phyloP scores from a whole-genome alignment of 2,888 invertebrate species.

The Hydrotaea cyrtoneurina region DNA sequence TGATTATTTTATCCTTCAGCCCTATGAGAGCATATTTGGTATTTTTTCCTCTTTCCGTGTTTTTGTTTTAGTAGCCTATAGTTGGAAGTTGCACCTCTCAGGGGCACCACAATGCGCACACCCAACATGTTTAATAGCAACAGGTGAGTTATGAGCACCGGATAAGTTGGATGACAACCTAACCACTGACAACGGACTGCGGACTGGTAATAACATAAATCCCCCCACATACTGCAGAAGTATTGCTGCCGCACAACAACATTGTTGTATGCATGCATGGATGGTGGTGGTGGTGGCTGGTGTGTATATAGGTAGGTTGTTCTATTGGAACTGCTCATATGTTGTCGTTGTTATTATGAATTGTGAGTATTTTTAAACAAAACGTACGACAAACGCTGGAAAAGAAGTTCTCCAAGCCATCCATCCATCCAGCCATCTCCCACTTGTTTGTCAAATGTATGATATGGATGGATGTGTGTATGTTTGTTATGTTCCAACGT shows the following conservation, averaged over 20 bases:
- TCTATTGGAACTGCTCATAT: no score
- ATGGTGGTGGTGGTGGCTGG: constrained; percentile 38
- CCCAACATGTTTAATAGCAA: constrained; percentile 60
- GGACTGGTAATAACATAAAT: constrained; percentile 57
- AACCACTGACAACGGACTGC: constrained; percentile 44
- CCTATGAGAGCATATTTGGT: neutral
- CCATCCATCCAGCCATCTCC: constrained; percentile 56
- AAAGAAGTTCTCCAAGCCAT: constrained; percentile 39
- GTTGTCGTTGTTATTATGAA: constrained; percentile 20
- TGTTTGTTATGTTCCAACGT: neutral
- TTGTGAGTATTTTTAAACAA: constrained; percentile 41
- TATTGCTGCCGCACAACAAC: constrained; percentile 47
- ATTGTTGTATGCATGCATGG: constrained; percentile 7
- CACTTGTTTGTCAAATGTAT: constrained; percentile 63
- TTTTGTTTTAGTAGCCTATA: neutral
- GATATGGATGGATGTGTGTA: constrained; percentile 10
- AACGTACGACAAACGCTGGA: neutral
- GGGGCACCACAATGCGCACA: neutral
- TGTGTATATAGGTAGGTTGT: neutral
- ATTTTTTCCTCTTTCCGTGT: neutral
- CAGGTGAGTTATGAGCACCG: constrained; percentile 56
- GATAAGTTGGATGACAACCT: neutral
- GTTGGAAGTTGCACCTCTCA: neutral
- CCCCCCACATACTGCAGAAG: constrained; percentile 56
- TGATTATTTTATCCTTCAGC: no score